Evolutionary conservation across 2,888 invertebrate genomes (phyloP), one percentile per base, ranked within the genome.

Genomic region (Lapara coniferarum): DNA sequence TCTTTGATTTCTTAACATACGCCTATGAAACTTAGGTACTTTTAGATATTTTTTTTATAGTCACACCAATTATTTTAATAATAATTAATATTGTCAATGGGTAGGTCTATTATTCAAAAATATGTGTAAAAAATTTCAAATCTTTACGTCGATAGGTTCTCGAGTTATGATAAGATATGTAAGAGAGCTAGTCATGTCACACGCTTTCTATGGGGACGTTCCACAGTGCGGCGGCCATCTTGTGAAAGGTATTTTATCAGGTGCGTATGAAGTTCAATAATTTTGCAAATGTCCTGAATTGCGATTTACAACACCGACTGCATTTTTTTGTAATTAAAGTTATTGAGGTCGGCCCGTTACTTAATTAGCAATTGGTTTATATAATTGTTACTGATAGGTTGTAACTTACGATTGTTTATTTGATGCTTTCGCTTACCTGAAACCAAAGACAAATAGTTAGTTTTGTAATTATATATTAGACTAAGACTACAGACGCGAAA

Each of bases 211-310:
- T n/a, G n/a, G n/a, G n/a, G n/a, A n/a, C n/a, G n/a, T n/a, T n/a
- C n/a, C n/a, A n/a, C n/a, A n/a, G n/a, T n/a, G n/a, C n/a, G 6
- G 52, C 52, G 10, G 59, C 59, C 58, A 69, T 69, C 16, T 63
- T 63, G 63, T 67, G 67, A 69, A 56, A 49, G 59, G 12, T 51
- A 49, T 51, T 58, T 49, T 49, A 55, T 66, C 56, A 55, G 56
- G 25, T 46, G 30, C 69, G 52, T 46, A 56, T 66, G 46, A 66
- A 66, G 55, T 66, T 66, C n/a, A 49, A 57, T 49, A 49, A 66
- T 66, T 8, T 66, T 19, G 19, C 49, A 46, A 63, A 63, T 63
- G 16, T 63, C 46, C 46, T 63, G 19, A 19, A 63, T 49, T 63
- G 7, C 46, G 49, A 63, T 63, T 63, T 63, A 63, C 63, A 49